Evolutionary conservation across 2,797 vertebrate genomes (phyloP), one percentile per base, ranked within the genome.

Genomic region (Pelobates cultripes): DNA sequence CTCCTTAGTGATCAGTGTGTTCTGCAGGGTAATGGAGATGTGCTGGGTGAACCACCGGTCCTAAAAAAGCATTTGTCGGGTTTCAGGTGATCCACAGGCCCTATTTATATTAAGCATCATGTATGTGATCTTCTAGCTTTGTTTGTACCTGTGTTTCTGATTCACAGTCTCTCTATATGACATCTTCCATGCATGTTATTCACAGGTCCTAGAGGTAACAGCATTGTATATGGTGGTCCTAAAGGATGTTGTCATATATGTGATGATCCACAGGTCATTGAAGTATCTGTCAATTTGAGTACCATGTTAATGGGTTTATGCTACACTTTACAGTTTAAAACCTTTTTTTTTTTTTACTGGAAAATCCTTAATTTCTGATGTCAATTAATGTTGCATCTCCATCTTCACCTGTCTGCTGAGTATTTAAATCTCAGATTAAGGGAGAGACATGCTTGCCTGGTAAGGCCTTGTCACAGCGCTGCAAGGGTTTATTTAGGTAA

Each of bases 241-340:
- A 10, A 12, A 15, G 55, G 55, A 57, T 12, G 55, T 12, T 57
- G 55, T 57, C 55, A 57, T 57, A 12, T 12, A 57, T 57, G 55
- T 12, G 55, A 51, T 60, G 57, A 64, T 64, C 61, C 13, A 43
- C 53, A 43, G 55, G 73, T 74, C 73, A 51, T 63, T 40, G 42
- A 61, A 40, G 41, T 63, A 43, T 9, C 44, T 44, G 44, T 42
- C 66, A 69, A 41, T 15, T 13, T 51, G 47, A 28, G 28, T 28
- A 28, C 28, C 28, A 28, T 28, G 28, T 28, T 28, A 28, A 28
- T 28, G 28, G 28, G 28, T 28, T 28, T 28, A 28, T 28, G 28
- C 28, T 28, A 28, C 28, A 28, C 28, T 28, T 28, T 28, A 28
- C 28, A 28, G 28, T 28, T 28, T 1, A 28, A 28, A 28, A 1